Percentiles rank a stretch among this genome's conserved stretches.
Evolutionary conservation across 1,140 invertebrate species (phyloP).

Genomic region (Elymnias hypermnestra): DNA sequence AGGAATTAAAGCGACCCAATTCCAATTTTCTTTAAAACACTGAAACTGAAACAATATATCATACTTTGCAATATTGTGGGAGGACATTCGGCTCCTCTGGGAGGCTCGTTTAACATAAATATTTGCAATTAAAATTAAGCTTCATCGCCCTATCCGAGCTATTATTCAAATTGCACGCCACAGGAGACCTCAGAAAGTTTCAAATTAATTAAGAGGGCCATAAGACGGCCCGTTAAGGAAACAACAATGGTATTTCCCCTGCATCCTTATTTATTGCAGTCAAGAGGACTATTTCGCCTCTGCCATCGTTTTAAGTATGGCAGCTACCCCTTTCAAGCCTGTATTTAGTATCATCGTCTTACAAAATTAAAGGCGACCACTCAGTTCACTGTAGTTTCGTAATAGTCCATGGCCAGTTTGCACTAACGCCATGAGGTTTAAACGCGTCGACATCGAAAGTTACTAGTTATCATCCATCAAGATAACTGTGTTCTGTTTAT

Average conservation of each 20-base stretch:
- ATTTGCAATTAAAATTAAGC: conserved; percentile 75
- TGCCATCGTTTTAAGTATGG: conserved; percentile 49
- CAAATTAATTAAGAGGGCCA: conserved; percentile 75
- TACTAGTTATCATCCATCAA: no score
- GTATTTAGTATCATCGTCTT: neutral
- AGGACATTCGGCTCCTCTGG: conserved; percentile 36
- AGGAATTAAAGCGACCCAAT: conserved; percentile 6
- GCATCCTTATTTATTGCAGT: conserved; percentile 62
- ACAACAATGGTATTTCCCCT: conserved; percentile 59
- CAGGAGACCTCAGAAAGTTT: conserved; percentile 73
- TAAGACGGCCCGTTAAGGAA: conserved; percentile 74
- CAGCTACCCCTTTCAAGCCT: conserved; percentile 31
- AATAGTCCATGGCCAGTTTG: neutral
- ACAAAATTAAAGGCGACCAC: neutral
- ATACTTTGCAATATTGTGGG: conserved; percentile 54
- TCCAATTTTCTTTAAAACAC: conserved; percentile 5
- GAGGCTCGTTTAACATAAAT: conserved; percentile 69
- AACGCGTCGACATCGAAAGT: no score
- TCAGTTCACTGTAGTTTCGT: neutral
- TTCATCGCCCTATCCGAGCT: conserved; percentile 62
- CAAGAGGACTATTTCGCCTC: conserved; percentile 51
- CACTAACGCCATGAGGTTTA: no score
- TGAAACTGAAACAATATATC: conserved; percentile 42
- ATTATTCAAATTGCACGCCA: conserved; percentile 74
- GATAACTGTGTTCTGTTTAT: no score